Percentiles rank a stretch among this genome's conserved stretches.
Conservation (phyloP, 1,140 invertebrate genomes). For the Vanessa tameamea region DNA sequence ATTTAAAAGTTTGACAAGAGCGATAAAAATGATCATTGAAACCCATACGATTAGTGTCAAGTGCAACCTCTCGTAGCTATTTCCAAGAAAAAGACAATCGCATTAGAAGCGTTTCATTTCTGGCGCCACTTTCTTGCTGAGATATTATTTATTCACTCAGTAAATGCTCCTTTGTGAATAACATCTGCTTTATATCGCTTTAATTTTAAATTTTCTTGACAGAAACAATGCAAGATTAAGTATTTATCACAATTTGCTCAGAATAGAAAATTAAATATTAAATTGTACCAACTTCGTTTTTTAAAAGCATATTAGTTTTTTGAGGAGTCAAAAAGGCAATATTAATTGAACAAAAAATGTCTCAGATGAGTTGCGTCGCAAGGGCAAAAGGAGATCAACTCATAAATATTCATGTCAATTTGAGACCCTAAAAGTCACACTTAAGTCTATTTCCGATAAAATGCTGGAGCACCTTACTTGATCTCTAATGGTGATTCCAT, state of each 20-base stretch:
- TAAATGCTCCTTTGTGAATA: conserved; percentile 13
- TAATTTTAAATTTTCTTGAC: conserved; percentile 6
- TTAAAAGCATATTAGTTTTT: neutral
- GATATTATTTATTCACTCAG: conserved; percentile 24
- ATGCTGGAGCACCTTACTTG: conserved; percentile 55
- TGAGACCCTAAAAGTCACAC: conserved; percentile 68
- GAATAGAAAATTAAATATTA: neutral
- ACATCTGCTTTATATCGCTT: conserved; percentile 10
- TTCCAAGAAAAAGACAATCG: conserved; percentile 37
- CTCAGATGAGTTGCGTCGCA: conserved; percentile 53
- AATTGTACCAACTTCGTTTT: neutral
- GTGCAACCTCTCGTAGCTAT: conserved; percentile 29
- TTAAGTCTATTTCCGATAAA: conserved; percentile 78
- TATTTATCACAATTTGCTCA: neutral
- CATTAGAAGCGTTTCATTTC: conserved; percentile 33
- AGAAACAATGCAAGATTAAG: conserved; percentile 1
- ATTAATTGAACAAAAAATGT: conserved; percentile 32
- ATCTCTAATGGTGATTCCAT: conserved; percentile 69
- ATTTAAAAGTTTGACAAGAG: conserved; percentile 26
- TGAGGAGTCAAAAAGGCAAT: neutral
- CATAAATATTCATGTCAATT: conserved; percentile 78
- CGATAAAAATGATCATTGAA: conserved; percentile 38
- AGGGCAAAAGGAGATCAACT: conserved; percentile 59
- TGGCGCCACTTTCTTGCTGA: conserved; percentile 12
- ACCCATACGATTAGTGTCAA: conserved; percentile 39